Evolutionary conservation across 92 coral and sea anemone genomes (phyloP).

Genomic region (Porites cylindrica): DNA sequence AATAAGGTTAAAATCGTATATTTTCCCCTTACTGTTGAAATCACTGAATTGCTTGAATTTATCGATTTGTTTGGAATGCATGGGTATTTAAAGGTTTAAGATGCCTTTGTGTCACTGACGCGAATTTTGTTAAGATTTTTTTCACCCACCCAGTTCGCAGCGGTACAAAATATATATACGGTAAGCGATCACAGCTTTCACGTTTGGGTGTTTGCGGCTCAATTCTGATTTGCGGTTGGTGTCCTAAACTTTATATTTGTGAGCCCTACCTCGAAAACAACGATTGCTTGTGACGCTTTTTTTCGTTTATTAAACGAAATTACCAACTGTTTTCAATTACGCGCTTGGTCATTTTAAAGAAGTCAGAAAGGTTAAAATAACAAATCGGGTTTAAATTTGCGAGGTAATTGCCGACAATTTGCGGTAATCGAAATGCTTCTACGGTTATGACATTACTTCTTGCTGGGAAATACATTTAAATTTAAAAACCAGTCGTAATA

Average conservation of each 20-base stretch:
- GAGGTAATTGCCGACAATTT: constrained; percentile 21
- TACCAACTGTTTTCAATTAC: no score
- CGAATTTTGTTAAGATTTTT: neutral
- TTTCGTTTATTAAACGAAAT: neutral
- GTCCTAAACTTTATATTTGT: no score
- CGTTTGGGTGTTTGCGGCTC: no score
- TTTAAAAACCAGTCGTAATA: no score
- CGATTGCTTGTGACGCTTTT: neutral
- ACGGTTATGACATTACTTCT: neutral
- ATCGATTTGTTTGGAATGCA: neutral
- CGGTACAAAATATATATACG: neutral
- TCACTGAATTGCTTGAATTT: neutral
- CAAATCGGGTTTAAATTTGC: neutral
- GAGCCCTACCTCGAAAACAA: no score
- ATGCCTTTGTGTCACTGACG: neutral
- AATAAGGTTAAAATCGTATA: neutral
- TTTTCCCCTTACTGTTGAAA: neutral
- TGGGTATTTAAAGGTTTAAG: neutral
- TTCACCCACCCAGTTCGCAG: neutral
- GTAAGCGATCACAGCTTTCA: neutral
- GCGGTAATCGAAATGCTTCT: constrained; percentile 15
- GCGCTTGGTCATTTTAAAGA: neutral
- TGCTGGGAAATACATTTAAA: neutral
- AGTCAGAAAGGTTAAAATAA: neutral
- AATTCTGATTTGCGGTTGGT: no score